Evolutionary conservation across 2,113 vertebrate species (phyloP).

Genomic region (Xyrauchen texanus): DNA sequence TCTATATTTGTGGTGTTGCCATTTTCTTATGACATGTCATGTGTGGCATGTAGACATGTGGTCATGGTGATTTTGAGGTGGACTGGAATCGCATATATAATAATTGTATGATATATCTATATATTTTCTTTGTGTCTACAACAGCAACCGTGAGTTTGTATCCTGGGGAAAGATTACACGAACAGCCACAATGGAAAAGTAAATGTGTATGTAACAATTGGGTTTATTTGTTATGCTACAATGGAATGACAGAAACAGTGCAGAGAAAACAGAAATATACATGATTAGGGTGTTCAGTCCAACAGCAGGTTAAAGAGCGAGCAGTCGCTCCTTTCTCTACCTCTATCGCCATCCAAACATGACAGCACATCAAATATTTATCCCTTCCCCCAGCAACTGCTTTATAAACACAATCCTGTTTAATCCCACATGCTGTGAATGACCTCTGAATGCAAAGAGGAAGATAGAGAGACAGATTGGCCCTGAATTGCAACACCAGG

Average conservation of each 20-base stretch:
- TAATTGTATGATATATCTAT: not conserved
- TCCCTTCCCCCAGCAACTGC: constrained; percentile 34
- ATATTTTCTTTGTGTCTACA: constrained; percentile 2
- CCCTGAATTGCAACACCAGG: too few relatives aligned
- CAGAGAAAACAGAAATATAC: not conserved
- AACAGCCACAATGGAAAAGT: not conserved
- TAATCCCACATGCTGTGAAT: constrained; percentile 38
- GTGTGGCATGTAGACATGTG: too few relatives aligned
- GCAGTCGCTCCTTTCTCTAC: constrained; percentile 4
- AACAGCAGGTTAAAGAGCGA: constrained; percentile 16
- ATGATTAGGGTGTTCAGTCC: not conserved
- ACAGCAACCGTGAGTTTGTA: not conserved
- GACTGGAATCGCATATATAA: not conserved
- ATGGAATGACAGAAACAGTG: not conserved
- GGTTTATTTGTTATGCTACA: not conserved
- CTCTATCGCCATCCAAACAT: constrained; percentile 16
- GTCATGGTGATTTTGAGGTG: not conserved
- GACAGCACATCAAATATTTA: constrained; percentile 53
- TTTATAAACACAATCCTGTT: constrained; percentile 51
- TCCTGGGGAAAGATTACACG: not conserved
- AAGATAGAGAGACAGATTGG: not conserved
- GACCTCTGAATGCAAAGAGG: not conserved
- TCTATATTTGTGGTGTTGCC: too few relatives aligned
- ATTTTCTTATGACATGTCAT: too few relatives aligned
- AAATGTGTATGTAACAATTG: not conserved